Evolutionary conservation across 2,888 invertebrate genomes (phyloP), one percentile per base, ranked within the genome.

Genomic region (Mesochorus sp.): DNA sequence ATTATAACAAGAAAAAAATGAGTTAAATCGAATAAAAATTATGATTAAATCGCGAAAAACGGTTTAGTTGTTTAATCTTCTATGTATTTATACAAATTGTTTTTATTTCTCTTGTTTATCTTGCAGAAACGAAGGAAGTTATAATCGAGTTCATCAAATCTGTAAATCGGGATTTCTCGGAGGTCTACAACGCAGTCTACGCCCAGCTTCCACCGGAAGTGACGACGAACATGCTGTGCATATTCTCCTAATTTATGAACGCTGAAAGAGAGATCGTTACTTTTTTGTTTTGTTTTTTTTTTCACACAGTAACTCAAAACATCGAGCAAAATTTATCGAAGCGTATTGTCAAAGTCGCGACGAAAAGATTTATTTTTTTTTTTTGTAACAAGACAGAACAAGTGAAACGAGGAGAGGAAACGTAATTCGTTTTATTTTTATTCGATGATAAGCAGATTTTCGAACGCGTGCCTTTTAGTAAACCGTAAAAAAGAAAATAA

Each of bases 101-200:
- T n/a, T n/a, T n/a, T n/a, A n/a, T 17, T 55, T 62, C 26, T 57
- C 34, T 10, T n/a, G 5, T 34, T 5, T 5, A 5, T 39, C 31
- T 67, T 42, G 19, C 89, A 93, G 93, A 93, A 86, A 89, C 92
- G 0, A 91, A 91, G 85, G 88, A 86, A 66, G 84, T 92, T 51
- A 90, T 94, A 1, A 82, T 91, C n/a, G 92, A 92, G 49, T 92
- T 94, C 67, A 85, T 94, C 51, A 93, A 92, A 86, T 92, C 92
- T 28, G 91, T 93, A 10, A 92, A 93, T 74, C 90, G 91, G 75
- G 93, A 94, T 84, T 94, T 94, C 85, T 89, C 92, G 0, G 92
- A 93, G 34, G 92, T 93, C 81, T 94, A 93, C 85, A 92, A 91
- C 64, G 88, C 87, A 8, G 91, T 93, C 6, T 91, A 92, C 47